Evolutionary conservation across 2,888 invertebrate genomes (phyloP).

Genomic region (Lycocerus yunnanus): DNA sequence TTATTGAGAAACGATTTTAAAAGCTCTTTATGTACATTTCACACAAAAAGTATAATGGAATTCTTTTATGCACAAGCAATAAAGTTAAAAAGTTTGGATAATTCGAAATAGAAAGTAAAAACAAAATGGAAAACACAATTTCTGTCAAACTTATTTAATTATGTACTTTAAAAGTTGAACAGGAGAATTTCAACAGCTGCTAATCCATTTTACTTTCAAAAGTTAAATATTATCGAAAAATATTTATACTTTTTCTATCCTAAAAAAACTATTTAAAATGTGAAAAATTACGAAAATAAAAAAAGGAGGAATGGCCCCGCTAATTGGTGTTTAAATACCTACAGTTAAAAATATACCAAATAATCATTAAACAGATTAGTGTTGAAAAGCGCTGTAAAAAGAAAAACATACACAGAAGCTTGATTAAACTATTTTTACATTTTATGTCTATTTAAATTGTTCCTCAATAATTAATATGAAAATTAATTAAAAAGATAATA

Average conservation of each 20-base stretch:
- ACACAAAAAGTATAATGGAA: not conserved
- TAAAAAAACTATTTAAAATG: not conserved
- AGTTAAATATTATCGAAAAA: not conserved
- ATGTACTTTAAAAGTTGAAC: slow-evolving; percentile 2
- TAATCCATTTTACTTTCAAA: not conserved
- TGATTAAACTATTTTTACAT: not conserved
- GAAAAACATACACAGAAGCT: not conserved
- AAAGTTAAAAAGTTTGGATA: slow-evolving; percentile 1
- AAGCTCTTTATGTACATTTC: not conserved
- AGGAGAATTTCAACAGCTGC: not conserved
- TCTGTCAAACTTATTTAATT: not conserved
- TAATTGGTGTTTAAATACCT: not conserved
- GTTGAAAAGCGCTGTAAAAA: not conserved
- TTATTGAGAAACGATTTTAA: not conserved
- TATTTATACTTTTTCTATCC: not conserved
- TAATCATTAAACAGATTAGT: not conserved
- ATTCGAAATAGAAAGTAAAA: not conserved
- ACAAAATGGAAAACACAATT: not conserved
- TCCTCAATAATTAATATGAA: not conserved
- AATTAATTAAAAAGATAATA: not conserved
- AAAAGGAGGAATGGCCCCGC: not conserved
- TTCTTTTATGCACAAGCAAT: not conserved
- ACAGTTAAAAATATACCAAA: not conserved
- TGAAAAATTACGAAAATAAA: not conserved
- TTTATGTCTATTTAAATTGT: not conserved